These are phyloP conservation scores for Cyrtorhinus lividipennis DNA, from an alignment of 1,140 invertebrate species.

Conservation along the genomic window DNA sequence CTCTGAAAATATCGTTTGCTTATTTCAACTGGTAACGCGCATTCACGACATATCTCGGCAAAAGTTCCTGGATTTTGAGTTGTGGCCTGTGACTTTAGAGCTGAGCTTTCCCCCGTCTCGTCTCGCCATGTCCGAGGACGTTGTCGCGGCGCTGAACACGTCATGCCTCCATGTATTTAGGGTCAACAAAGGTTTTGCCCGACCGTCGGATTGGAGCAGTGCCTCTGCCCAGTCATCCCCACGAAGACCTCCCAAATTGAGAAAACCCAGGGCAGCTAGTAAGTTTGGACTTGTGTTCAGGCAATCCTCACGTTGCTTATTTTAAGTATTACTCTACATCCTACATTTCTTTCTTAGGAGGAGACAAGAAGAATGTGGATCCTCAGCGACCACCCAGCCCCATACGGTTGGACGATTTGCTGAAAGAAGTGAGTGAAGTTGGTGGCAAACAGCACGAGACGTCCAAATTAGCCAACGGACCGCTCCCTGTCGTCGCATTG, in stretches of 20 bases:
- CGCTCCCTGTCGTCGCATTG: conserved; percentile 17
- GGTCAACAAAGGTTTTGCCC: conserved; percentile 25
- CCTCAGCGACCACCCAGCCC: neutral
- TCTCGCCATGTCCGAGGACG: conserved; percentile 41
- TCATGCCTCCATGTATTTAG: conserved; percentile 32
- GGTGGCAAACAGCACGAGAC: neutral
- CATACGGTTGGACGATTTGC: conserved; percentile 13
- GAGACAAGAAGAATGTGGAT: neutral
- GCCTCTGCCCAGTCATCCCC: neutral
- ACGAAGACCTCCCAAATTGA: neutral
- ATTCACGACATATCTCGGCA: conserved; percentile 45
- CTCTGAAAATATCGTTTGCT: conserved; percentile 34
- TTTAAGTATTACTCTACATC: too few species aligned
- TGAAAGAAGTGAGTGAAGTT: conserved; percentile 14
- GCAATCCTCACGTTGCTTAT: too few species aligned
- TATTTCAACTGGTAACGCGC: conserved; percentile 43
- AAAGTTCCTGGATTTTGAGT: conserved; percentile 50
- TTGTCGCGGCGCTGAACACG: conserved; percentile 37
- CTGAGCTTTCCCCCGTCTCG: conserved; percentile 36
- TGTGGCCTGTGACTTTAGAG: conserved; percentile 33
- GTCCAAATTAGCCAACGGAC: conserved; percentile 10
- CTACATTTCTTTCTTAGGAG: too few species aligned
- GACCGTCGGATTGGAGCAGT: conserved; percentile 19
- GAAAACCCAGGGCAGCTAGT: neutral
- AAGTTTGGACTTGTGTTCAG: neutral